Conservation (phyloP, 1,140 invertebrate species). For the Camponotus pennsylvanicus region DNA sequence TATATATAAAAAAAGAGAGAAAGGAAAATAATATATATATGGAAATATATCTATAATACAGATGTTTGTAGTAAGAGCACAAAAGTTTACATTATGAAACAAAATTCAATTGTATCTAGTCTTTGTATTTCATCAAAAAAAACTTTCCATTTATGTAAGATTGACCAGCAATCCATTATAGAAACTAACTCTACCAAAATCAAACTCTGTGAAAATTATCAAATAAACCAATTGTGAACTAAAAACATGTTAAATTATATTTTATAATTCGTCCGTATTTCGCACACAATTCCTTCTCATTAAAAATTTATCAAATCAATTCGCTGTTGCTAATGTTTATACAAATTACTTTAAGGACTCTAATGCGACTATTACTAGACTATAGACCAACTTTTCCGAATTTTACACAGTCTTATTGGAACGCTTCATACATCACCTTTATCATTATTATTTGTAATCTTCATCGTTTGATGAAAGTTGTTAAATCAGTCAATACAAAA, state of each 20-base stretch:
- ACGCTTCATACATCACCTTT: constrained; percentile 50
- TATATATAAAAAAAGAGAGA: no score
- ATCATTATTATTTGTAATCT: constrained; percentile 48
- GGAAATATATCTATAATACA: constrained; percentile 49
- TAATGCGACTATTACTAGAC: constrained; percentile 47
- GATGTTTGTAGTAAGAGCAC: constrained; percentile 44
- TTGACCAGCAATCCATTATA: constrained; percentile 68
- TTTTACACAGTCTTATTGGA: constrained; percentile 72
- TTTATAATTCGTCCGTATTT: constrained; percentile 1
- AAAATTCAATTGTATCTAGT: constrained; percentile 18
- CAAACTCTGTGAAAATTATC: constrained; percentile 49
- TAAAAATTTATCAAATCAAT: constrained; percentile 41
- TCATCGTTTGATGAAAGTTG: constrained; percentile 53
- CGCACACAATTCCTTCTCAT: background rate
- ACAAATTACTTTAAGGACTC: constrained; percentile 30
- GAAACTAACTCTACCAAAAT: constrained; percentile 60
- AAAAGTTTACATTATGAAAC: constrained; percentile 39
- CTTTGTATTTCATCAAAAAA: constrained; percentile 64
- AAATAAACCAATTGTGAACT: background rate
- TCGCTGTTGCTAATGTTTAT: constrained; percentile 25
- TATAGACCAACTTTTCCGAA: constrained; percentile 49
- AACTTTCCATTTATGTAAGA: constrained; percentile 60
- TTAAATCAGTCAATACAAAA: constrained; percentile 54
- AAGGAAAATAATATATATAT: no score
- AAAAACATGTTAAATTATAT: background rate